These are phyloP conservation scores for Conomelus anceps DNA, from an alignment of 2,888 invertebrate species.

Conservation along the genomic window DNA sequence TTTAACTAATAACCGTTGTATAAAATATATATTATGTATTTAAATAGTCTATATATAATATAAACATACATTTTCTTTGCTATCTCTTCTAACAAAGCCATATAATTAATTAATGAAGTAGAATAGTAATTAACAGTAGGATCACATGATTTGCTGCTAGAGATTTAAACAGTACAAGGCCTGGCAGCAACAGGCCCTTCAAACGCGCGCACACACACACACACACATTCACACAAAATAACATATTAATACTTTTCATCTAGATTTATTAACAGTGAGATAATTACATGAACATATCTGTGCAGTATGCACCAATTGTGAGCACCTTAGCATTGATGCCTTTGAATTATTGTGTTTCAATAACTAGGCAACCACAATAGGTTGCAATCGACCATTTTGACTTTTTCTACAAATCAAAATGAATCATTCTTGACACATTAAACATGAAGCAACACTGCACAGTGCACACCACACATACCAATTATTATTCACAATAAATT, in stretches of 20 bases:
- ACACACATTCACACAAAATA: not conserved
- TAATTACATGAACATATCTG: not conserved
- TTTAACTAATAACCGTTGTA: not conserved
- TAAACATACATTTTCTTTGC: not conserved
- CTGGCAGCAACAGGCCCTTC: not conserved
- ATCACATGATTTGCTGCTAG: not conserved
- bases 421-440: no score
- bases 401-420: no score
- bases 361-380: no score
- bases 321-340: no score
- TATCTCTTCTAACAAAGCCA: not conserved
- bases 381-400: no score
- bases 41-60: not conserved
- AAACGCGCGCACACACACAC: no score
- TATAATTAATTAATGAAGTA: not conserved
- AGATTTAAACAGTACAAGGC: not conserved
- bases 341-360: no score
- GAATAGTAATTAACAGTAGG: not conserved
- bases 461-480: not conserved
- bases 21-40: not conserved
- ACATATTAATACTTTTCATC: not conserved
- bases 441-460: no score
- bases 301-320: no score
- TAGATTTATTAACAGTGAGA: not conserved
- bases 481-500: not conserved